Base-by-base conservation (phyloP, 1,140 invertebrate species). In the Plectrocnemia conspersa region DNA sequence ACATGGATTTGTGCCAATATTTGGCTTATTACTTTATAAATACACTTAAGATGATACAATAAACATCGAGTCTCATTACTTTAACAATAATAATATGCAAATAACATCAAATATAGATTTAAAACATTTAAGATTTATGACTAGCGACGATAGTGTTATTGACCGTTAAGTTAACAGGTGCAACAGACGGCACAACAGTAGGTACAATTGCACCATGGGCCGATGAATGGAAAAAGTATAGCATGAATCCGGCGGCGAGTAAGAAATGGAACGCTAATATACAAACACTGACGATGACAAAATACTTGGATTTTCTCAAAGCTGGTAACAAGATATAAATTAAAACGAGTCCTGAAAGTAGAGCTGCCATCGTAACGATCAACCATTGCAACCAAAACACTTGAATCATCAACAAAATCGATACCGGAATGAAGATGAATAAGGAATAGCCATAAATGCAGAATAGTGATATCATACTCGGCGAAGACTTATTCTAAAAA, bases 381-480 rank as follows among this genome's bases (percentile, higher is more conserved):
- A 85, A 63, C 93, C 93, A 97, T 64, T 94, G 92, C 13, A 97
- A 74, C 79, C 85, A 84, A 3, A 74, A 76, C 6, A 93, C 79
- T 72, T 87, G 82, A 56, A 97, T 89, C 0, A 91, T 84, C 91
- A 93, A 97, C 4, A 97, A 71, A 63, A 97, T 83, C n/a, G 92
- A 90, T 3, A 95, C 85, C 6, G 94, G 94, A 64, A 98, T 84
- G 68, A 93, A 98, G 59, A 97, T 91, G 24, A 89, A 83, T 32
- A 98, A 72, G 0, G 92, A 96, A 69, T 98, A 98, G 11, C 95
- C 95, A 71, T 97, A 98, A 1, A 97, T 77, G 71, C 93, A 97
- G 58, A 97, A 78, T 4, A 96, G 78, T 46, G 89, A 86, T 55
- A 95, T 76, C 63, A 92, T 82, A 18, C 82, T 82, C 23, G 85